These are phyloP conservation scores for Entelurus aequoreus DNA, from an alignment of 2,113 vertebrate genomes.

Conservation along the genomic window DNA sequence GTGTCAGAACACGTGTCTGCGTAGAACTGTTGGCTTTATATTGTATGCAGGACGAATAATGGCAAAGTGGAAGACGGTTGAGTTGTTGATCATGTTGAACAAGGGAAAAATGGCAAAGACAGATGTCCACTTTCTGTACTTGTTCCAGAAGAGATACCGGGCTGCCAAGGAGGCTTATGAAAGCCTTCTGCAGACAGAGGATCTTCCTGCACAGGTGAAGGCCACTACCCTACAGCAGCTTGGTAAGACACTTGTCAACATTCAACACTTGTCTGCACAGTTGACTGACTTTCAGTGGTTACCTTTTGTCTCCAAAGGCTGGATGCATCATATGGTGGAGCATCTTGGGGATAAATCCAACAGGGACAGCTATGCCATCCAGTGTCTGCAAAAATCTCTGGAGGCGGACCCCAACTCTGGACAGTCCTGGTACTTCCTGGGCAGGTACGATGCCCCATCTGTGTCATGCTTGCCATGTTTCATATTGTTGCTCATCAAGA, in stretches of 20 bases:
- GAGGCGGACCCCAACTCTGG: constrained; percentile 99
- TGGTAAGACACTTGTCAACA: constrained; percentile 71
- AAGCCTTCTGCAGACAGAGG: constrained; percentile 93
- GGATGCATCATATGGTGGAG: constrained; percentile 99
- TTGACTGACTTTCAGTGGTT: not conserved
- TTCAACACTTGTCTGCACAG: not conserved
- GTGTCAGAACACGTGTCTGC: constrained; percentile 23
- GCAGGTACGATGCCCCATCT: constrained; percentile 76
- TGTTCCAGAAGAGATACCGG: constrained; percentile 89
- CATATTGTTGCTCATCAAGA: not conserved
- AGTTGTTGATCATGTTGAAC: constrained; percentile 4
- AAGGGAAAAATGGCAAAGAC: not conserved
- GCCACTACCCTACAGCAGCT: constrained; percentile 97
- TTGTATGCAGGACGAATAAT: not conserved
- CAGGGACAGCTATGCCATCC: constrained; percentile 98
- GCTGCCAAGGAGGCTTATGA: constrained; percentile 98
- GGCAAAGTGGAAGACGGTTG: not conserved
- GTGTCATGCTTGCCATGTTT: not conserved
- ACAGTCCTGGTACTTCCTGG: constrained; percentile 99
- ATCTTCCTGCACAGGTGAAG: constrained; percentile 98
- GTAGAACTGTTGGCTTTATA: not conserved
- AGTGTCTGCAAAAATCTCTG: constrained; percentile 98
- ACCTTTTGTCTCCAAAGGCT: constrained; percentile 72
- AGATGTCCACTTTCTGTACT: too few species aligned
- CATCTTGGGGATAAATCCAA: constrained; percentile 93